Conservation (phyloP, 2,113 vertebrate species). For the Brachyhypopomus gauderio region DNA sequence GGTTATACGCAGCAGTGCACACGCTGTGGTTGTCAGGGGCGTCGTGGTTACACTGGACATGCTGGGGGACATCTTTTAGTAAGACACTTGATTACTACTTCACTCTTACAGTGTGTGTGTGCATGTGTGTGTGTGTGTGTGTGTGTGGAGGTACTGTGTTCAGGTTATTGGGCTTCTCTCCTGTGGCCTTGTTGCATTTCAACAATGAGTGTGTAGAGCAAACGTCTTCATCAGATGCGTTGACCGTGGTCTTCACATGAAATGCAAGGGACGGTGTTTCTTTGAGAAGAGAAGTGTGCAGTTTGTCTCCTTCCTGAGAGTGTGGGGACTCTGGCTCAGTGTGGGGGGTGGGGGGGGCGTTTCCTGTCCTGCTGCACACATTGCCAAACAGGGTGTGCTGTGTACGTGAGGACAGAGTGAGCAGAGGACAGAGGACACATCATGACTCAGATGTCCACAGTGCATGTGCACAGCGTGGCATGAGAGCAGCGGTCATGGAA, state of each 20-base stretch:
- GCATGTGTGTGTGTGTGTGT: slow-evolving; percentile 8
- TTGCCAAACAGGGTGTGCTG: too few relatives aligned
- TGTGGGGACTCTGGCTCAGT: not conserved
- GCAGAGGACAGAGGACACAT: not conserved
- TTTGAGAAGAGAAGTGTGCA: not conserved
- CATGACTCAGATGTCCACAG: not conserved
- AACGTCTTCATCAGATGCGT: not conserved
- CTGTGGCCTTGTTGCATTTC: not conserved
- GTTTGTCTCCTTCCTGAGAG: not conserved
- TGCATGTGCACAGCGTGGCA: not conserved
- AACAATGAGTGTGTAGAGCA: not conserved
- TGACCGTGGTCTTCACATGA: too few relatives aligned
- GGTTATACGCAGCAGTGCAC: not conserved
- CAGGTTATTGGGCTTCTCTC: not conserved
- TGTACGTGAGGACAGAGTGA: not conserved
- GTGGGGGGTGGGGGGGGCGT: not conserved
- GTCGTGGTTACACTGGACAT: not conserved
- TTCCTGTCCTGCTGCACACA: not conserved
- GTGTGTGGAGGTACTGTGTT: slow-evolving; percentile 5
- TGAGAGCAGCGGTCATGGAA: not conserved
- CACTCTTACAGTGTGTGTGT: not conserved
- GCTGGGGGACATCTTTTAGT: not conserved
- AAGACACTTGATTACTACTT: slow-evolving; percentile 10
- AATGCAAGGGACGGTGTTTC: not conserved
- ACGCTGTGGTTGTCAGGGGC: not conserved